Percentiles rank a stretch among this genome's conserved stretches.
These are phyloP conservation scores for Zaprionus obscuricornis DNA, from an alignment of 2,888 invertebrate genomes.

Conservation along the genomic window DNA sequence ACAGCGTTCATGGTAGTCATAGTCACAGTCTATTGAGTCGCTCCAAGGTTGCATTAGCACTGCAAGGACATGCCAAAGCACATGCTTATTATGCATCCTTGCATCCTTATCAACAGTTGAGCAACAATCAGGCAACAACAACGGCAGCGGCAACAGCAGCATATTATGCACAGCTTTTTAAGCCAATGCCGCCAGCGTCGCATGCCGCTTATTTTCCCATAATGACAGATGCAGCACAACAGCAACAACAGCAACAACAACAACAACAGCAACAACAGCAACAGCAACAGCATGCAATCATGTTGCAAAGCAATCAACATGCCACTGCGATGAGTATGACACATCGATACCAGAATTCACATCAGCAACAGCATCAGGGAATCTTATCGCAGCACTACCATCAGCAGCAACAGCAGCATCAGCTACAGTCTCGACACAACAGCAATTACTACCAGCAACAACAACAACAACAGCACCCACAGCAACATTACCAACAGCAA, in stretches of 20 bases:
- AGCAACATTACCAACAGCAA: conserved; percentile 21
- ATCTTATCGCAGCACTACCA: conserved; percentile 39
- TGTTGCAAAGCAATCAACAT: conserved; percentile 33
- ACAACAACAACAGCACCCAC: conserved; percentile 6
- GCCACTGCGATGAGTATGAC: conserved; percentile 13
- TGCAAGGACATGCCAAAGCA: conserved; percentile 18
- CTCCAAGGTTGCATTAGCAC: conserved; percentile 18
- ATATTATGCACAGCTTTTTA: conserved; percentile 45
- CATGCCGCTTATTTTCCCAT: conserved; percentile 76
- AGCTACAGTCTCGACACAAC: conserved; percentile 6
- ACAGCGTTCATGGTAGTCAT: no score
- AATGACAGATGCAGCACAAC: conserved; percentile 44
- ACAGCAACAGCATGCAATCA: conserved; percentile 17
- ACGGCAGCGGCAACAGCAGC: conserved; percentile 18
- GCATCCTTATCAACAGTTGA: conserved; percentile 63
- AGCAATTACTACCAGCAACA: conserved; percentile 22
- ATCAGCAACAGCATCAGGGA: conserved; percentile 23
- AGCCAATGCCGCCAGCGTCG: no score
- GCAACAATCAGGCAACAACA: conserved; percentile 20
- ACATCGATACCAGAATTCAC: conserved; percentile 35
- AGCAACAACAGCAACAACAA: conserved; percentile 5
- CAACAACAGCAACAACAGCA: conserved; percentile 13
- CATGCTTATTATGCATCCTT: conserved; percentile 48
- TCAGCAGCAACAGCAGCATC: conserved; percentile 30
- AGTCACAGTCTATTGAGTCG: no score